Evolutionary conservation across 1,140 invertebrate genomes (phyloP).

Genomic region (Aphelinus certus): DNA sequence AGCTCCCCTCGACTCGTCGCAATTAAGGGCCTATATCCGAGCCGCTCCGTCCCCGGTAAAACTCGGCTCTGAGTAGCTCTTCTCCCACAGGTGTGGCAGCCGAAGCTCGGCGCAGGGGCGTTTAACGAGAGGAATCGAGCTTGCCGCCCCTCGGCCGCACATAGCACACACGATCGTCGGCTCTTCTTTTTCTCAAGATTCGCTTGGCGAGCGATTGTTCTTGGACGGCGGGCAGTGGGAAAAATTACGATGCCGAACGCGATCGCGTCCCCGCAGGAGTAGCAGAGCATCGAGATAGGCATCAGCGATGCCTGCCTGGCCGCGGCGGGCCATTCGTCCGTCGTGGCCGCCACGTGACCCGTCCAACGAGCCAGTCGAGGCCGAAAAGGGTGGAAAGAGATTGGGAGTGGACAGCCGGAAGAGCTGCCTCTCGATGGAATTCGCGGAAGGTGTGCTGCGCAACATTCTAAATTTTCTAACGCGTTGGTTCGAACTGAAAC

Average conservation of each 20-base stretch:
- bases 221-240: conserved; percentile 18
- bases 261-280: conserved; percentile 35
- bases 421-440: too few relatives aligned
- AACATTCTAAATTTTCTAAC: too few relatives aligned
- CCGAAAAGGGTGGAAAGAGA: neutral
- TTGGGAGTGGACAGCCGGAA: too few relatives aligned
- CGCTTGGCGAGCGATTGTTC: conserved; percentile 41
- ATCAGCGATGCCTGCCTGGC: neutral
- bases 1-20: conserved; percentile 11
- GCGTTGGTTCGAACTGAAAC: too few relatives aligned
- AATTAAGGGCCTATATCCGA: conserved; percentile 20
- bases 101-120: neutral
- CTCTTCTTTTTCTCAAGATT: conserved; percentile 22
- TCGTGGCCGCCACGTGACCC: neutral
- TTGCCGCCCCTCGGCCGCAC: neutral
- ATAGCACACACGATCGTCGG: too few relatives aligned
- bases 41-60: neutral
- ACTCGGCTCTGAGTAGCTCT: neutral
- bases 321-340: neutral
- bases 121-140: conserved; percentile 26
- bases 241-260: conserved; percentile 37
- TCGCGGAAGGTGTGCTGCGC: too few relatives aligned
- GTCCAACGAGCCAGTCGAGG: neutral
- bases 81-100: neutral
- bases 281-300: conserved; percentile 17